Evolutionary conservation across 2,113 vertebrate genomes (phyloP).

Genomic region (Microtus ochrogaster): DNA sequence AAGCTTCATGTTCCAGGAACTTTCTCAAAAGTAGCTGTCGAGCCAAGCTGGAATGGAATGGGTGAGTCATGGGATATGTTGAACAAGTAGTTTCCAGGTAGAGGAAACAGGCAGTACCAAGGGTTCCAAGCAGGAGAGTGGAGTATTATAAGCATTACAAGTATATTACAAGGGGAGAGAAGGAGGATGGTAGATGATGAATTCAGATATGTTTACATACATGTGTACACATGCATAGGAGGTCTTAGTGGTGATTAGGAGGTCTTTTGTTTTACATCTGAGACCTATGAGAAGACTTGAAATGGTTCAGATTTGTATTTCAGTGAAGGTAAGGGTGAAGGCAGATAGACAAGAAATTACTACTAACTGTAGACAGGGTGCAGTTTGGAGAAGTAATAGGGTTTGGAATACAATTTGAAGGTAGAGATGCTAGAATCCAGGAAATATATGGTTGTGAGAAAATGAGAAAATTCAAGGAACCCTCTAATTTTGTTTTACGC

Average conservation of each 20-base stretch:
- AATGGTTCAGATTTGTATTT: background rate
- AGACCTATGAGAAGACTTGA: background rate
- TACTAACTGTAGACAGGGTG: background rate
- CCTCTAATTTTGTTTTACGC: conserved; percentile 18
- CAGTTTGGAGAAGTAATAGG: background rate
- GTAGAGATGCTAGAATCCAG: background rate
- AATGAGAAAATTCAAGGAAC: background rate
- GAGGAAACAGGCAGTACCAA: background rate
- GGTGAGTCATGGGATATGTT: background rate
- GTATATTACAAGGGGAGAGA: too few species aligned
- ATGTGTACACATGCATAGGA: too few species aligned
- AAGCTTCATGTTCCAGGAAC: background rate
- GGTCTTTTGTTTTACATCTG: background rate
- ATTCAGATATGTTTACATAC: background rate
- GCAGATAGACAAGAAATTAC: background rate
- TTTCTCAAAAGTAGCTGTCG: background rate
- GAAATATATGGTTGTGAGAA: conserved; percentile 4
- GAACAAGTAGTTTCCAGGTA: background rate
- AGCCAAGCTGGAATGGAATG: background rate
- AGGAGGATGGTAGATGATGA: background rate
- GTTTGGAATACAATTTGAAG: background rate
- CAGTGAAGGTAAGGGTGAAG: background rate
- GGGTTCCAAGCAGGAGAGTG: background rate
- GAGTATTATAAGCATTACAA: background rate
- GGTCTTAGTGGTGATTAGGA: background rate